Percentiles rank a stretch among this genome's conserved stretches.
These are phyloP conservation scores for Pseudococcus viburni DNA, from an alignment of 2,888 invertebrate species.

Conservation along the genomic window DNA sequence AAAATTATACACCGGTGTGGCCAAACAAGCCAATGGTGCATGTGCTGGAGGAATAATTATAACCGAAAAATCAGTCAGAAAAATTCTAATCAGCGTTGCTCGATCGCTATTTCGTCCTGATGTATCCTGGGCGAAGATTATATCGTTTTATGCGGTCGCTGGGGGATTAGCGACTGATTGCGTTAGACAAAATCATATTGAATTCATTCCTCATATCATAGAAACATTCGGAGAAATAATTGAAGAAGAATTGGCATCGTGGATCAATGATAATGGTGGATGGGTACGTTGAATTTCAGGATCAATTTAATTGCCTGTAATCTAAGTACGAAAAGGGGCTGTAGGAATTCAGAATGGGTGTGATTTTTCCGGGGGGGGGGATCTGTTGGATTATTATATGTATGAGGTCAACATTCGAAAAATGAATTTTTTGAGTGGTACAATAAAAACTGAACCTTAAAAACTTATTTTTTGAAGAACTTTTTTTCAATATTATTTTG, in stretches of 20 bases:
- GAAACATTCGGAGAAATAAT: slow-evolving; percentile 84
- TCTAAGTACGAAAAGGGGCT: too few species aligned
- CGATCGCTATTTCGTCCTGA: slow-evolving; percentile 72
- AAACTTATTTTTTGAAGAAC: too few species aligned
- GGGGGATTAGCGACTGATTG: slow-evolving; percentile 88
- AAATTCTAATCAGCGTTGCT: slow-evolving; percentile 79
- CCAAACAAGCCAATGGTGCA: slow-evolving; percentile 78
- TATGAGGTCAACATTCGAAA: too few species aligned
- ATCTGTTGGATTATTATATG: too few species aligned
- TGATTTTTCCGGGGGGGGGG: too few species aligned
- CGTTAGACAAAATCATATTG: slow-evolving; percentile 82
- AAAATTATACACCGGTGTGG: slow-evolving; percentile 76
- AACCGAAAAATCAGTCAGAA: slow-evolving; percentile 73
- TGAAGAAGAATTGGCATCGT: slow-evolving; percentile 80
- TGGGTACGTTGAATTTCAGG: slow-evolving; percentile 77
- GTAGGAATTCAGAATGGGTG: too few species aligned
- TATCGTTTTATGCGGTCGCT: slow-evolving; percentile 85
- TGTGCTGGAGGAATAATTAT: slow-evolving; percentile 76
- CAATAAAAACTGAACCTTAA: too few species aligned
- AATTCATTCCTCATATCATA: slow-evolving; percentile 82
- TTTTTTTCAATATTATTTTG: too few species aligned
- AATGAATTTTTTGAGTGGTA: too few species aligned
- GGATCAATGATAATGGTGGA: slow-evolving; percentile 89
- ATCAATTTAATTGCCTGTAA: too few species aligned
- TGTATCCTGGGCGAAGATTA: slow-evolving; percentile 86